Conservation (phyloP, 2,797 vertebrate species). For the Ciconia nigra region DNA sequence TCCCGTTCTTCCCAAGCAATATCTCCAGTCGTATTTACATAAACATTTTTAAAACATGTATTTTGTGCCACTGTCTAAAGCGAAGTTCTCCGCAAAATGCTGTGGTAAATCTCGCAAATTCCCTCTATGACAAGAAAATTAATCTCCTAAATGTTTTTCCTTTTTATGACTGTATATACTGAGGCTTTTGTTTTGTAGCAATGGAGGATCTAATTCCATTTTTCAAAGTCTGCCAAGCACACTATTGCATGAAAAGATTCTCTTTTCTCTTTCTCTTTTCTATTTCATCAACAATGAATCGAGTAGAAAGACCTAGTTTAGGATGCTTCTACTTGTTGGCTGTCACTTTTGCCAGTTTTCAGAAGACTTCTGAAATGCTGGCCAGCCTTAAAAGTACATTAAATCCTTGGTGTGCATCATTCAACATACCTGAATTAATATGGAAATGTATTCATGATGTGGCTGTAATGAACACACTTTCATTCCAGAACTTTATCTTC, state of each 20-base stretch:
- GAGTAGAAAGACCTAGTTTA: not conserved
- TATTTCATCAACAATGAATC: not conserved
- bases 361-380: constrained; percentile 19
- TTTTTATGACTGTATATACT: not conserved
- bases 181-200: not conserved
- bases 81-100: not conserved
- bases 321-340: not conserved
- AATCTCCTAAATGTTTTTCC: not conserved
- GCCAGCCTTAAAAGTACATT: not conserved
- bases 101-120: not conserved
- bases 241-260: not conserved
- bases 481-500: constrained; percentile 24
- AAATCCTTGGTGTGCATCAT: not conserved
- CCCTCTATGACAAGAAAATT: not conserved
- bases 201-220: not conserved
- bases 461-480: not conserved
- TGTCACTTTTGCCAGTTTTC: not conserved
- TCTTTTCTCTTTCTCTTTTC: not conserved
- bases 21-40: not conserved
- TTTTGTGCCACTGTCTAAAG: not conserved
- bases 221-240: constrained; percentile 12
- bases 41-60: not conserved
- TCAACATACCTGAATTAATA: constrained; percentile 27
- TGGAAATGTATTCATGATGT: constrained; percentile 2
- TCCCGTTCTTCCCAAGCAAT: not conserved